Evolutionary conservation across 2,797 vertebrate species (phyloP).

Genomic region (Oreortyx pictus): DNA sequence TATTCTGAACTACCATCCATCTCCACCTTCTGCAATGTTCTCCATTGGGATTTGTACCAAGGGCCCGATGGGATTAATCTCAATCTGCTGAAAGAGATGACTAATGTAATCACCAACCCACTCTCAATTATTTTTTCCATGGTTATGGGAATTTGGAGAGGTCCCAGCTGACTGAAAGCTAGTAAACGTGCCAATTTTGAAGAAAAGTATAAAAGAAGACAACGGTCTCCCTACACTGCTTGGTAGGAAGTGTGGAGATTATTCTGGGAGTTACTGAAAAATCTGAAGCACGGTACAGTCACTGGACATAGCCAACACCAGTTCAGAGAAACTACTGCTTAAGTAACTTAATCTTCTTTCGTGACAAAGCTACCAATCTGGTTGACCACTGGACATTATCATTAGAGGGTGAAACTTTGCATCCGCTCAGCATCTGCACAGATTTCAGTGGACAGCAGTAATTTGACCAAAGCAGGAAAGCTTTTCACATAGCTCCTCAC

Average conservation of each 20-base stretch:
- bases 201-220: not conserved
- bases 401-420: not conserved
- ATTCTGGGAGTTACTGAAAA: not conserved
- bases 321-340: not conserved
- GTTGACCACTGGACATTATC: not conserved
- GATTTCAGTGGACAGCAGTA: too few species aligned
- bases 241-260: not conserved
- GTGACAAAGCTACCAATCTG: not conserved
- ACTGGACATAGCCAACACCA: not conserved
- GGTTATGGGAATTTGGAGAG: not conserved
- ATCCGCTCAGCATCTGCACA: fast-evolving
- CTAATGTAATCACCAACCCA: not conserved
- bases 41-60: not conserved
- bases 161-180: not conserved
- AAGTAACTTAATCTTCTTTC: not conserved
- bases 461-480: too few species aligned
- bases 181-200: not conserved
- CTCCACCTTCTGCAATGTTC: not conserved
- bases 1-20: not conserved
- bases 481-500: not conserved
- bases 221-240: not conserved
- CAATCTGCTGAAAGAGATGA: not conserved
- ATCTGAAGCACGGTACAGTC: not conserved
- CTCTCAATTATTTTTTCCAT: not conserved
- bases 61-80: not conserved